phyloP scores from a whole-genome alignment of 2,113 vertebrate genomes.

The Probosciger aterrimus region DNA sequence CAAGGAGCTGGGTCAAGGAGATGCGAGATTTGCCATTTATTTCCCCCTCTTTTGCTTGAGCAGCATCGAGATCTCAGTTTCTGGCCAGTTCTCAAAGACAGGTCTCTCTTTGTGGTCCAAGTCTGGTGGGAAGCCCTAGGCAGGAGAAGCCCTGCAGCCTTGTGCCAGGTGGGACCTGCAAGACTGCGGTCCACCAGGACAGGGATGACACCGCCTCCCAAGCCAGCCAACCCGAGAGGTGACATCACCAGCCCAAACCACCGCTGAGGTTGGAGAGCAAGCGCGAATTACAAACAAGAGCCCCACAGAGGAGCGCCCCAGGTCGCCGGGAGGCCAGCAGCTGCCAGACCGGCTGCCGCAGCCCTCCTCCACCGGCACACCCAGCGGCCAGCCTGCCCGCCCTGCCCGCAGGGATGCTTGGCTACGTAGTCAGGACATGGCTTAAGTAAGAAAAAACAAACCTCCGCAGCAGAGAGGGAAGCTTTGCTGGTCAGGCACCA shows the following conservation, averaged over 20 bases:
- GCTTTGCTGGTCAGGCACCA: neutral
- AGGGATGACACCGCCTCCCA: neutral
- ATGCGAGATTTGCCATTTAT: neutral
- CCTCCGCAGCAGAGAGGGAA: neutral
- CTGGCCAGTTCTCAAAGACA: neutral
- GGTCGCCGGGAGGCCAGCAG: neutral
- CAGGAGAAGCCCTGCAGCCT: neutral
- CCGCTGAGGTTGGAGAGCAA: neutral
- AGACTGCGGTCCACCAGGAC: neutral
- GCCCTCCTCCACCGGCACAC: neutral
- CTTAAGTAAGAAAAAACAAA: neutral
- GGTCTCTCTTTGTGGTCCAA: rapidly evolving
- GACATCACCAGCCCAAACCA: neutral
- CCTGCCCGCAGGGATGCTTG: neutral
- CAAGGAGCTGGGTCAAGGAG: neutral
- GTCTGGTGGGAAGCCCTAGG: neutral
- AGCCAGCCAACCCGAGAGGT: neutral
- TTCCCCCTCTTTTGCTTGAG: neutral
- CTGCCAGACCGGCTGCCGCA: neutral
- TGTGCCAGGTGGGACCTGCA: neutral
- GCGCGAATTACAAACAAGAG: rapidly evolving
- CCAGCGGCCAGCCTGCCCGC: neutral
- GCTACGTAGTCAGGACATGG: neutral
- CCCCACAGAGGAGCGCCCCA: neutral
- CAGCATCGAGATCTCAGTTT: neutral